Conservation (phyloP, 2,113 vertebrate species). For the Scortum barcoo region DNA sequence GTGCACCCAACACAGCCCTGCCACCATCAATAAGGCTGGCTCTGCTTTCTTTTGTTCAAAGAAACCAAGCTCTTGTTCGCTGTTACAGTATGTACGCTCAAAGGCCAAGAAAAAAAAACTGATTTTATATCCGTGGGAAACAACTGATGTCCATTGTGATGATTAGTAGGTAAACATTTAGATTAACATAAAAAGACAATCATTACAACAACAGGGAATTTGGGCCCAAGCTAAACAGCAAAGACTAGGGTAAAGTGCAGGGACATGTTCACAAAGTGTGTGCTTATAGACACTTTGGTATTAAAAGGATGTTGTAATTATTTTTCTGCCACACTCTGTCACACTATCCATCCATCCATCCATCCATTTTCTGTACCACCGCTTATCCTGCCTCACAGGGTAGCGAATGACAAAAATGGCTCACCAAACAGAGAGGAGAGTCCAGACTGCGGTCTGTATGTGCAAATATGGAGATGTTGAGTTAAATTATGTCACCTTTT, state of each 20-base stretch:
- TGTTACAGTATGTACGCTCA: conserved; percentile 10
- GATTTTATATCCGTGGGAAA: conserved; percentile 33
- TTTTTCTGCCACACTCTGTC: too few relatives aligned
- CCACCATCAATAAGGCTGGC: conserved; percentile 34
- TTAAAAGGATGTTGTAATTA: neutral
- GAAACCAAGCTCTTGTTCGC: conserved; percentile 11
- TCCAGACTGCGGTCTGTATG: neutral
- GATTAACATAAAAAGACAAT: neutral
- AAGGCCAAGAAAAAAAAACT: conserved; percentile 17
- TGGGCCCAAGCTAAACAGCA: neutral
- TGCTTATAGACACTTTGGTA: neutral
- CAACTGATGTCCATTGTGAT: neutral
- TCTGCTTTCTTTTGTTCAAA: conserved; percentile 27
- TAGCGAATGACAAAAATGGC: too few relatives aligned
- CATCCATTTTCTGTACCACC: too few relatives aligned
- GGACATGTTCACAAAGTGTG: neutral
- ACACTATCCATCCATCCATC: too few relatives aligned
- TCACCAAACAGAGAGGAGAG: too few relatives aligned
- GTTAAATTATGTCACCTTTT: neutral
- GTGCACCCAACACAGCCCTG: conserved; percentile 35
- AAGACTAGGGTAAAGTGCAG: neutral
- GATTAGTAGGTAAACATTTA: neutral
- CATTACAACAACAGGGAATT: neutral
- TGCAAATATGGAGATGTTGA: conserved; percentile 15
- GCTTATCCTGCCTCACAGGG: too few relatives aligned